Base-by-base conservation (phyloP, 2,797 vertebrate species). In the Leucoraja ocellata region DNA sequence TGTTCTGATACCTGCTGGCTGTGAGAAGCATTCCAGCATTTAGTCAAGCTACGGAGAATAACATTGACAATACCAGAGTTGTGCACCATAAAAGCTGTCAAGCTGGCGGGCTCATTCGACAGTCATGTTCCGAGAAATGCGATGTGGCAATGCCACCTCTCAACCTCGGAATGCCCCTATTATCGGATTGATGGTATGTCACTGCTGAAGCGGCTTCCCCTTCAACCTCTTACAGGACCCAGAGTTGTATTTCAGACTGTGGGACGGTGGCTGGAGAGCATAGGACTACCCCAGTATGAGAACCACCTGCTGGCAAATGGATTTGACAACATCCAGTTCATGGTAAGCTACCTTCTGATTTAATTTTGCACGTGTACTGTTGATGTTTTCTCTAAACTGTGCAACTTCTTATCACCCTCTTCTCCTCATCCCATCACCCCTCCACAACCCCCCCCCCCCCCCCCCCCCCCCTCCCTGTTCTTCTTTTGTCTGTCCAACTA, bases 141-240 rank as follows among this genome's bases (percentile, higher is more conserved):
- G 95, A 99, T 99, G 98, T 99, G 98, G 98, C 98, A 99, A 97
- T 99, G 98, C 97, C 98, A 99, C 98, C 97, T 99, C 96, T 99
- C 98, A 95, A 98, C 98, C 97, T 98, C 98, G 95, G 98, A 99
- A 97, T 99, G 98, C 96, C 98, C 98, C 95, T 99, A 98, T 96
- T 99, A 99, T 97, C 98, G 98, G 32, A 98, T 99, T 97, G 98
- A 99, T 93, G 98, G 98, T 96, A 99, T 98, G 96, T 99, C 98
- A 94, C 97, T 99, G 96, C 98, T 99, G 95, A 99, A 99, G 97
- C 98, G 98, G 96, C 97, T 99, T 96, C 98, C 98, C 98, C 98
- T 99, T 96, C 98, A 99, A 96, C 98, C 98, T 96, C 98, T 99
- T 97, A 97, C 98, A 99, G 98, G 98, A 97, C 98, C 98, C 96